These are phyloP conservation scores for Progne subis DNA, from an alignment of 2,113 vertebrate species.

Conservation along the genomic window DNA sequence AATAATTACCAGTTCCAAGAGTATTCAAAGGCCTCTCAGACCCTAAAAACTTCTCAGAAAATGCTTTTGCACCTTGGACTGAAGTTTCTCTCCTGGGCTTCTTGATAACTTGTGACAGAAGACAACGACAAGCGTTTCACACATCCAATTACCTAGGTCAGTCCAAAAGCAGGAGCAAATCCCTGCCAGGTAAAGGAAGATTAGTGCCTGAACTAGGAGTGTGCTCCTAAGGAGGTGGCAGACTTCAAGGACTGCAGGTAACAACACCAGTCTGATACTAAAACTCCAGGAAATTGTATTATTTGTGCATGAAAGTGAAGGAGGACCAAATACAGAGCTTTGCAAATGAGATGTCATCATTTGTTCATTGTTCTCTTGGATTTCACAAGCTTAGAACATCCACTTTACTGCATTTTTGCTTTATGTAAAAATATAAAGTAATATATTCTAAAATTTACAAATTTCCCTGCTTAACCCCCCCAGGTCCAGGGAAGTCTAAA, in stretches of 20 bases:
- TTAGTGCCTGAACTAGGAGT: neutral
- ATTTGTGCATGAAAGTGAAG: neutral
- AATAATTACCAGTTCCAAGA: neutral
- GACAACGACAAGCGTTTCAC: neutral
- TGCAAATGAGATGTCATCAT: neutral
- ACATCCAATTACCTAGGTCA: fast-evolving
- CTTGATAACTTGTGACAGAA: neutral
- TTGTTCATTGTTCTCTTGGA: neutral
- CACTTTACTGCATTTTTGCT: neutral
- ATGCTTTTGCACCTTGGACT: neutral
- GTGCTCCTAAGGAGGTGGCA: neutral
- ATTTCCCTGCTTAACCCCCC: neutral
- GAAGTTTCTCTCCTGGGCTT: neutral
- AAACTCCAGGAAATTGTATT: neutral
- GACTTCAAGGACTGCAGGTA: neutral
- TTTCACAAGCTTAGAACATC: neutral
- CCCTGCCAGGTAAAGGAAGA: neutral
- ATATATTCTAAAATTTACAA: neutral
- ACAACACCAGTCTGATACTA: neutral
- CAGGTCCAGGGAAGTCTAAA: neutral
- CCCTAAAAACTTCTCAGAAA: neutral
- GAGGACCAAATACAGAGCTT: neutral
- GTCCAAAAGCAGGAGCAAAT: neutral
- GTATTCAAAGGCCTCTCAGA: neutral
- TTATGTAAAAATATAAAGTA: neutral